Evolutionary conservation across 1,140 invertebrate genomes (phyloP).

Genomic region (Reticulitermes speratus): DNA sequence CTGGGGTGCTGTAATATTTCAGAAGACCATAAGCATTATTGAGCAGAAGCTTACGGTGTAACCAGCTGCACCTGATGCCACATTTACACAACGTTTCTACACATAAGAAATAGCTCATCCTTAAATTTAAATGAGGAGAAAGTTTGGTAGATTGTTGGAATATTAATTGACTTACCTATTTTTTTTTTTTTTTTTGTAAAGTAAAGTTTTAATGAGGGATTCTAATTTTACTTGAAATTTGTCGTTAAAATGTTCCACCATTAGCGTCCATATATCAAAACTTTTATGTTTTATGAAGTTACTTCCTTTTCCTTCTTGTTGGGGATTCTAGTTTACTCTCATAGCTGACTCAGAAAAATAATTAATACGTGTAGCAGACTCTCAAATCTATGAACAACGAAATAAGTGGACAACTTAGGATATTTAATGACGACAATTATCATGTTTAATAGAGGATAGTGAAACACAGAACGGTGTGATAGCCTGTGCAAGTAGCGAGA

Average conservation of each 20-base stretch:
- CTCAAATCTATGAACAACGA: too few species aligned
- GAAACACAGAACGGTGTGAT: too few species aligned
- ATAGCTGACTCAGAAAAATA: background rate
- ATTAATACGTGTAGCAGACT: too few species aligned
- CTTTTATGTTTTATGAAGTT: background rate
- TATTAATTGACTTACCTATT: background rate
- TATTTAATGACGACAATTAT: too few species aligned
- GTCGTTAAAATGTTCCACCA: conserved; percentile 11
- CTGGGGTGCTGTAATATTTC: background rate
- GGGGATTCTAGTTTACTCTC: background rate
- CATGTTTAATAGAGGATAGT: too few species aligned
- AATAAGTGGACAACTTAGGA: too few species aligned
- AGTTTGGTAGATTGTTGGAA: background rate
- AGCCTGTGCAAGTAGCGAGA: too few species aligned
- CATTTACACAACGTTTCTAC: background rate
- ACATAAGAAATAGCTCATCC: background rate
- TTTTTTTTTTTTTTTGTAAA: conserved; percentile 1
- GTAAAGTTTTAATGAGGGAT: conserved; percentile 19
- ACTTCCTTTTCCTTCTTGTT: background rate
- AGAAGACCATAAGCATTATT: background rate
- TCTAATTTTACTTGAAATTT: conserved; percentile 2
- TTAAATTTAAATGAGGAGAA: conserved; percentile 1
- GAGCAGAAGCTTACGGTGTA: background rate
- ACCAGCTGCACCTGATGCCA: background rate
- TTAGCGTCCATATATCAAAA: background rate